Percentiles rank a stretch among this genome's conserved stretches.
phyloP scores from a whole-genome alignment of 92 coral and sea anemone species.

The Parazoanthus atlanticus region DNA sequence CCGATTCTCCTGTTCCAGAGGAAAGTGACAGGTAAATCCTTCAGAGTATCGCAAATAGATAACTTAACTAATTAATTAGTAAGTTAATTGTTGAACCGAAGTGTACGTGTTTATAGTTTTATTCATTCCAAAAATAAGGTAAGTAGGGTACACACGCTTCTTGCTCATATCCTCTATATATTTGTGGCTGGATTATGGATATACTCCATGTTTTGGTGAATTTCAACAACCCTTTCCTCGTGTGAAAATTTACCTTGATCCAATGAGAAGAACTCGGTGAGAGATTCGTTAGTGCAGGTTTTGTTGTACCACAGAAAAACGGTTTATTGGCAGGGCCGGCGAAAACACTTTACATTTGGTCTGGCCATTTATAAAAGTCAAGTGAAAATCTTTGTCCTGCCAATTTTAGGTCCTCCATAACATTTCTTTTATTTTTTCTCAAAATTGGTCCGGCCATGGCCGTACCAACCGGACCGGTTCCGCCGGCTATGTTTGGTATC shows the following conservation, averaged over 20 bases:
- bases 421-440: too few species aligned
- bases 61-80: neutral
- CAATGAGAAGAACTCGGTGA: neutral
- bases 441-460: too few species aligned
- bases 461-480: too few species aligned
- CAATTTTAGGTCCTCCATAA: too few species aligned
- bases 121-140: too few species aligned
- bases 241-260: neutral
- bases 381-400: too few species aligned
- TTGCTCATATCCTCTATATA: too few species aligned
- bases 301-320: neutral
- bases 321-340: too few species aligned
- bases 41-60: neutral
- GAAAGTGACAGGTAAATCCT: conserved; percentile 6
- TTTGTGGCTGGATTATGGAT: neutral
- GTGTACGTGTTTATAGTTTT: too few species aligned
- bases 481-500: neutral
- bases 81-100: neutral
- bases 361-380: too few species aligned
- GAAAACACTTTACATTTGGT: too few species aligned
- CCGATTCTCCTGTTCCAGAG: conserved; percentile 4
- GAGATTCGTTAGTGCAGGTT: neutral
- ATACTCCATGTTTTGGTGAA: neutral
- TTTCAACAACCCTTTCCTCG: neutral
- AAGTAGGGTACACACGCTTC: too few species aligned